Evolutionary conservation across 37 sponge, comb jelly and placozoan genomes (phyloP), one percentile per base, ranked within the genome.

Genomic region (Dysidea cf. avara): DNA sequence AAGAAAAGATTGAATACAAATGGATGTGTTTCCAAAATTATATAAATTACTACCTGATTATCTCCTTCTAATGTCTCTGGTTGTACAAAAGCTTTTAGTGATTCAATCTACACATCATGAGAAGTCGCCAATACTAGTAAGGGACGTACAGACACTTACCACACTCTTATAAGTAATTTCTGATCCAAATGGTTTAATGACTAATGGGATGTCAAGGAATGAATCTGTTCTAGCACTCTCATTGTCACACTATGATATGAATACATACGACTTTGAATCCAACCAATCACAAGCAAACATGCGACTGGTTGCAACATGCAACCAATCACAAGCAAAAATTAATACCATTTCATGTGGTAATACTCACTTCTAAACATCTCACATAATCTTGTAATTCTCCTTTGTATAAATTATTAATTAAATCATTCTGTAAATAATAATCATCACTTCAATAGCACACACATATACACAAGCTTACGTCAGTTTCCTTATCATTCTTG

Each of bases 341-440:
- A 5, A 43, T 43, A 43, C 46, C 9, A 43, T 9, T 12, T 43
- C 46, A n/a, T n/a, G n/a, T n/a, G n/a, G n/a, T n/a, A n/a, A 14
- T 21, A 48, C 77, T 74, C 61, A 86, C 92, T 50, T 77, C 79
- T 21, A 84, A 65, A 56, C 96, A 95, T 74, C 92, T 92, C 40
- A 95, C 96, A 64, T 95, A 95, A 77, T 95, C 96, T 73, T 92
- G 71, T 83, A 92, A 80, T 22, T 71, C 62, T 20, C 96, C 96
- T 65, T 95, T 86, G 61, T 95, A 95, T 30, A 95, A 77, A 6
- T 85, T 70, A 48, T 95, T 95, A 58, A 95, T 95, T 28, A 95
- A 83, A 52, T 92, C 68, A 20, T 75, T 69, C 76, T 80, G 29
- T 29, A 33, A 29, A 22, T 20, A 43, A 43, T 43, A 43, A 43